Percentiles rank a stretch among this genome's conserved stretches.
These are phyloP conservation scores for Lepidothrix coronata DNA, from an alignment of 2,113 vertebrate genomes.

Conservation along the genomic window DNA sequence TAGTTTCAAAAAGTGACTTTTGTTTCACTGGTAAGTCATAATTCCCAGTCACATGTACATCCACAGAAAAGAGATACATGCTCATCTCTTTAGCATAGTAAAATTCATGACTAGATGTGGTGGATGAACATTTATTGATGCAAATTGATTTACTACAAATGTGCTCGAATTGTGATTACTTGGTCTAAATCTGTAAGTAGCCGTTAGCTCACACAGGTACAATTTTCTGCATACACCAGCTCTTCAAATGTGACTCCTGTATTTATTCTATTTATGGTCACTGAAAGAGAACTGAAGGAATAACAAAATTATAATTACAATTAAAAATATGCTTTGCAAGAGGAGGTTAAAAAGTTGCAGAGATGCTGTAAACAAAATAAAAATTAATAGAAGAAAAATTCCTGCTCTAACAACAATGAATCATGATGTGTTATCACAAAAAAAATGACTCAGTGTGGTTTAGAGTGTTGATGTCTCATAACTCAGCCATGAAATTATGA, in stretches of 20 bases:
- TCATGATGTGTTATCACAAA: background rate
- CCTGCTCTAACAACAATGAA: background rate
- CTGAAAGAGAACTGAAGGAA: background rate
- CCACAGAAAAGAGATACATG: background rate
- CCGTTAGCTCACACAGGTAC: background rate
- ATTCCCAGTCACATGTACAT: rapidly evolving
- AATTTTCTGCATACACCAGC: background rate
- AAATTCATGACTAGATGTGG: background rate
- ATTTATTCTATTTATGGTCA: background rate
- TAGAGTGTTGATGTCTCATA: background rate
- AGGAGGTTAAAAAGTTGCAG: background rate
- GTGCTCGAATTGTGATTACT: background rate
- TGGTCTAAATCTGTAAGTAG: background rate
- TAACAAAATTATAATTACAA: background rate
- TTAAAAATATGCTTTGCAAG: background rate
- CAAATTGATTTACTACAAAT: background rate
- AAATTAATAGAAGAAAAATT: background rate
- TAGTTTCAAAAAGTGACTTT: background rate
- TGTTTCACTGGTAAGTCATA: background rate
- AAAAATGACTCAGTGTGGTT: background rate
- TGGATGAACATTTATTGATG: background rate
- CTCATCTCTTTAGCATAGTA: background rate
- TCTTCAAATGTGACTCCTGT: background rate
- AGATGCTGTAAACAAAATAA: background rate
- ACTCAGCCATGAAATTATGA: slow-evolving; percentile 23